Evolutionary conservation across 2,797 vertebrate genomes (phyloP), one percentile per base, ranked within the genome.

Genomic region (Taenioides sp.): DNA sequence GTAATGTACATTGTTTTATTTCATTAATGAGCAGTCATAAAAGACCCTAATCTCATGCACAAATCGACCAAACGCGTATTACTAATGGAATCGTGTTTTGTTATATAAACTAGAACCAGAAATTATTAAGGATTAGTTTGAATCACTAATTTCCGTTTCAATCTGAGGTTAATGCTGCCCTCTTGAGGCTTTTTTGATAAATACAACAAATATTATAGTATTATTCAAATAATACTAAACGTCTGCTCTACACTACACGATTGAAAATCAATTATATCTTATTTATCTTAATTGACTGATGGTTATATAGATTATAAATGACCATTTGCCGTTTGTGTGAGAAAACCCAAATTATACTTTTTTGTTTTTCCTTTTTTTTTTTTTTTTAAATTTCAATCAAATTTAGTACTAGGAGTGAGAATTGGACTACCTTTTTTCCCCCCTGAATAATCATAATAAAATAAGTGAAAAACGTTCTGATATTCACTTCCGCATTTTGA

Each of bases 181-280:
- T 72, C 84, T 90, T 18, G 57, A 70, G 87, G 75, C 12, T 11
- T 4, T 5, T 64, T 55, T n/a, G n/a, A 22, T 25, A 16, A 14
- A 55, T 12, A 25, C 0, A 57, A 22, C n/a, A 54, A 52, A 52
- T n/a, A n/a, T n/a, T n/a, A n/a, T n/a, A 2, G 6, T 52, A 54
- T 54, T 10, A 54, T 20, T 52, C 0, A 9, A 52, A 3, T 22
- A 54, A n/a, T 54, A n/a, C 43, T 47, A n/a, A n/a, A 52, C 7
- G 6, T 54, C 2, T 9, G 9, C 2, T 9, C 2, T 54, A 54
- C 5, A 43, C 40, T 40, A 18, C 0, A 52, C 18, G 2, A 0
- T 57, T 57, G 10, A 23, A 23, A 57, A 22, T 1, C n/a, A 3
- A 12, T 55, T 10, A 4, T 23, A 22, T 2, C 22, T 57, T 11